phyloP scores from a whole-genome alignment of 2,797 vertebrate species.

The Diplodus puntazzo region DNA sequence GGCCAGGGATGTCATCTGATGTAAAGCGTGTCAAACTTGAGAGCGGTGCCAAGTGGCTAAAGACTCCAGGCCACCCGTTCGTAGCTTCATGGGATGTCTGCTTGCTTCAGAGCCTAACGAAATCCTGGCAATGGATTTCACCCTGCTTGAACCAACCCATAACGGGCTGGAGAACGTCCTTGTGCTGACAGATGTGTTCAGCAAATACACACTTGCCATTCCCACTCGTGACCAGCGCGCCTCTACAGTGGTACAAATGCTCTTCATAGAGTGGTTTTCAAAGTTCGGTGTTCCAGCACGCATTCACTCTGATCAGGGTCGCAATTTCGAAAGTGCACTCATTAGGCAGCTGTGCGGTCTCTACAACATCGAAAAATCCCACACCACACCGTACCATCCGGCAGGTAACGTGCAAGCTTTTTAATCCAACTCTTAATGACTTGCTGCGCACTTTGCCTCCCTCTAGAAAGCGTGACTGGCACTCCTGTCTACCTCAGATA shows the following conservation, averaged over 20 bases:
- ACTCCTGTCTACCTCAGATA: background rate
- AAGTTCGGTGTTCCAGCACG: background rate
- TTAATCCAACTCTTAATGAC: background rate
- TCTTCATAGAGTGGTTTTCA: too few species aligned
- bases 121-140: background rate
- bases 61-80: background rate
- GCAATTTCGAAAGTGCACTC: background rate
- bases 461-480: background rate
- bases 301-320: background rate
- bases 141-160: background rate
- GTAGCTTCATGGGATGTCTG: background rate
- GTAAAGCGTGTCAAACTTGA: background rate
- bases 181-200: background rate
- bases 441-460: background rate
- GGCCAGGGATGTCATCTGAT: too few species aligned
- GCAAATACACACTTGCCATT: background rate
- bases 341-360: background rate
- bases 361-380: background rate
- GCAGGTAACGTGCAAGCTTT: background rate
- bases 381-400: too few species aligned
- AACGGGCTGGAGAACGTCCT: background rate
- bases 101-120: background rate
- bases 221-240: background rate
- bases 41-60: background rate
- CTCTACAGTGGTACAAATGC: too few species aligned